phyloP scores from a whole-genome alignment of 2,888 invertebrate genomes.

The Laspeyria flexula region DNA sequence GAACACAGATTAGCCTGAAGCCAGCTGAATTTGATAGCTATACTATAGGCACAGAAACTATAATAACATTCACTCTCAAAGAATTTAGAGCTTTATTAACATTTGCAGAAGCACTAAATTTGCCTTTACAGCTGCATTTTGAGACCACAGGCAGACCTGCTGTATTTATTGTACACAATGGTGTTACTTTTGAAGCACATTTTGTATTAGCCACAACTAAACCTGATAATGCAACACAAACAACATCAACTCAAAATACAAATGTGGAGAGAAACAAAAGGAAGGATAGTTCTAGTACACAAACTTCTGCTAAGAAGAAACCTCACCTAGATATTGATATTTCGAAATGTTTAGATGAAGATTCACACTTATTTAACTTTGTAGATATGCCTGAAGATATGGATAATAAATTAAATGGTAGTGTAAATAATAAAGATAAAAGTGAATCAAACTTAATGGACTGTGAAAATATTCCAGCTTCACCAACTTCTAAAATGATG shows the following conservation, averaged over 20 bases:
- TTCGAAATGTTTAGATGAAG: conserved; percentile 77
- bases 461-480: conserved; percentile 84
- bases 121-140: conserved; percentile 90
- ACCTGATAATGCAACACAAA: conserved; percentile 78
- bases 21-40: conserved; percentile 91
- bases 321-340: conserved; percentile 70
- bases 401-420: conserved; percentile 40
- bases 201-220: conserved; percentile 93
- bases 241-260: conserved; percentile 71
- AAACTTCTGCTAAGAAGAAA: conserved; percentile 67
- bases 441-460: conserved; percentile 53
- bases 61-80: conserved; percentile 94
- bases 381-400: conserved; percentile 73
- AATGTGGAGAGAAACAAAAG: conserved; percentile 63
- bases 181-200: conserved; percentile 90
- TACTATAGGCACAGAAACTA: conserved; percentile 87
- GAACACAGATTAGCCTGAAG: conserved; percentile 91
- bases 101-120: conserved; percentile 91
- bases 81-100: conserved; percentile 92
- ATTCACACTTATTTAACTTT: conserved; percentile 80
- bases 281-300: conserved; percentile 51
- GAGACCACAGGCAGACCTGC: conserved; percentile 92
- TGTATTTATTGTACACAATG: conserved; percentile 90
- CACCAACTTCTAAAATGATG: conserved; percentile 86
- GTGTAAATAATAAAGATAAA: conserved; percentile 39